phyloP scores from a whole-genome alignment of 2,797 vertebrate genomes.

The Onychomys leucogaster region DNA sequence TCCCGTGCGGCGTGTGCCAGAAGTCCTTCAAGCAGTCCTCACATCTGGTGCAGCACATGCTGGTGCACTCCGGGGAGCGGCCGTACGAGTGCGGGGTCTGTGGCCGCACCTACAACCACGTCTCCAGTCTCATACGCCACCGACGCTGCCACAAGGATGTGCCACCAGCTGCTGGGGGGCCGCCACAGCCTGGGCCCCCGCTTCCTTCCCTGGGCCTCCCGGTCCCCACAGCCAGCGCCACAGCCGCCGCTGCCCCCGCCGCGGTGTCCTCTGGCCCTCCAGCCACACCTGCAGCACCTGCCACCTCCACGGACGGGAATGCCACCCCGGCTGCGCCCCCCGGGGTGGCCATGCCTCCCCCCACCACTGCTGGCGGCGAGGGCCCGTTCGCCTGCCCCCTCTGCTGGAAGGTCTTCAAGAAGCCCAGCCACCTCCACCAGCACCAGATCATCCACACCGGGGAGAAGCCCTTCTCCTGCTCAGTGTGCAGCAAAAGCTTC shows the following conservation, averaged over 20 bases:
- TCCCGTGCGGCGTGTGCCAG: slow-evolving; percentile 95
- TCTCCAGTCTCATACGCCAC: slow-evolving; percentile 96
- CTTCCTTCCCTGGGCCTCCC: slow-evolving; percentile 49
- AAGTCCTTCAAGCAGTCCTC: slow-evolving; percentile 97
- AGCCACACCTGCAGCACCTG: background rate
- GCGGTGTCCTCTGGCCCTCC: fast-evolving
- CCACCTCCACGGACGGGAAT: background rate
- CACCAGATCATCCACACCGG: slow-evolving; percentile 97
- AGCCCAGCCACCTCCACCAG: slow-evolving; percentile 97
- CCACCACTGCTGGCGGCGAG: slow-evolving; percentile 1
- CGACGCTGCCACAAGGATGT: slow-evolving; percentile 96
- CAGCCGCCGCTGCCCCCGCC: background rate
- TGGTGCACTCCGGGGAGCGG: slow-evolving; percentile 94
- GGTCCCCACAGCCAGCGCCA: fast-evolving
- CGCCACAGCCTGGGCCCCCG: background rate
- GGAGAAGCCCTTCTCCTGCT: slow-evolving; percentile 91
- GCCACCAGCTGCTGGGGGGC: slow-evolving; percentile 72
- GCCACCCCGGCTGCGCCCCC: background rate
- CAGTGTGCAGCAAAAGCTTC: slow-evolving; percentile 86
- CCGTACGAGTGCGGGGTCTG: slow-evolving; percentile 95
- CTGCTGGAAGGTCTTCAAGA: slow-evolving; percentile 98
- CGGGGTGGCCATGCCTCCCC: background rate
- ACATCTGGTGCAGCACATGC: slow-evolving; percentile 96
- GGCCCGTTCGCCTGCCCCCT: slow-evolving; percentile 95
- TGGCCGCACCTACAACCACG: slow-evolving; percentile 96